A percentile compares a stretch with the other conserved stretches of the same genome.
Conservation (phyloP, 2,797 vertebrate genomes). For the Urophycis tenuis region DNA sequence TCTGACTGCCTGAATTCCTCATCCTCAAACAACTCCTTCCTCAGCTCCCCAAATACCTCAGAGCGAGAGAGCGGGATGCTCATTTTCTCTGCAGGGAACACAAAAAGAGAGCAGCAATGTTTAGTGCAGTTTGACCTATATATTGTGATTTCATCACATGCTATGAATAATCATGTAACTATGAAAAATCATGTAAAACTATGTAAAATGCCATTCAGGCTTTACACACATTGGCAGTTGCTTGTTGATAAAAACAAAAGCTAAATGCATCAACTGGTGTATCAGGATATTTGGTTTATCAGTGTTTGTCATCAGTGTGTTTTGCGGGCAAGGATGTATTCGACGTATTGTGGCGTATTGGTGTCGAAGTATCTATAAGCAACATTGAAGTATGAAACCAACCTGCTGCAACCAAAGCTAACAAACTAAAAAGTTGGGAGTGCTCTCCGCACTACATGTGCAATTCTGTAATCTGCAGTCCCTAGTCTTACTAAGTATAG, state of each 20-base stretch:
- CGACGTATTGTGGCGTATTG: neutral
- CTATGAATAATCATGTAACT: too few relatives aligned
- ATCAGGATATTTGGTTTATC: neutral
- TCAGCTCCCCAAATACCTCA: conserved; percentile 83
- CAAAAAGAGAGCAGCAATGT: neutral
- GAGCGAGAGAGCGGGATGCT: conserved; percentile 77
- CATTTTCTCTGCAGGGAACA: conserved; percentile 66
- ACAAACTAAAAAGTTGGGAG: too few relatives aligned
- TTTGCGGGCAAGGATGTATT: neutral
- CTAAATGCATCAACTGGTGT: neutral
- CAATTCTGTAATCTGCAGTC: conserved; percentile 10
- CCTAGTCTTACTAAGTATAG: neutral
- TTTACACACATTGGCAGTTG: neutral
- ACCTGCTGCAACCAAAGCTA: too few relatives aligned
- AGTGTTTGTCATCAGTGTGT: neutral
- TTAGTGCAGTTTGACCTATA: too few relatives aligned
- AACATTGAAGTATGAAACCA: neutral
- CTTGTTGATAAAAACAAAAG: neutral
- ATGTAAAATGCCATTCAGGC: neutral
- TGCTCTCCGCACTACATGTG: conserved; percentile 11
- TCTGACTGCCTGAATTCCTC: conserved; percentile 77
- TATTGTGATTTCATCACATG: too few relatives aligned
- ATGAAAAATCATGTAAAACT: neutral
- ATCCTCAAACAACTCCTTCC: conserved; percentile 79
- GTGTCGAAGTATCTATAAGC: neutral